Percentiles rank a stretch among this genome's conserved stretches.
Evolutionary conservation across 37 sponge, comb jelly and placozoan species (phyloP).

Genomic region (Halichondria panicea): DNA sequence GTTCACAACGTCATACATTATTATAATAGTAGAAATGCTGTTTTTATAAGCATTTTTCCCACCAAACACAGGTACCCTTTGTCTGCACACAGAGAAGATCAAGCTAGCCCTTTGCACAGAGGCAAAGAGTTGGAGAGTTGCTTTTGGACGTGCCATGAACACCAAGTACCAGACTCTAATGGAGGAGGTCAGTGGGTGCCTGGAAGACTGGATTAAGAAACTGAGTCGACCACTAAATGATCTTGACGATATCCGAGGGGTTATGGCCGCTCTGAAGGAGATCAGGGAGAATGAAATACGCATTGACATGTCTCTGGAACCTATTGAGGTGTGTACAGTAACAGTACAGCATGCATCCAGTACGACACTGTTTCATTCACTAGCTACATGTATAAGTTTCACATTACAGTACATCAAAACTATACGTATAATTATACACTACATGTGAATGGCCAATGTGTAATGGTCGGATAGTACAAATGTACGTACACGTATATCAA

Average conservation of each 20-base stretch:
- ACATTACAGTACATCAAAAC: no score
- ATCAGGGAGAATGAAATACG: conserved; percentile 89
- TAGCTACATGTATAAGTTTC: no score
- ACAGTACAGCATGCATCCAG: no score
- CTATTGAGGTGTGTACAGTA: conserved; percentile 89
- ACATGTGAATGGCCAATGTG: no score
- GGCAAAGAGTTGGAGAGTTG: conserved; percentile 84
- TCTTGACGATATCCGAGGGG: conserved; percentile 88
- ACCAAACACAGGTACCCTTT: conserved; percentile 40
- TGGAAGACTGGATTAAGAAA: conserved; percentile 79
- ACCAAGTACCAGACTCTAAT: conserved; percentile 67
- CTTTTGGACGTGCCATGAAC: conserved; percentile 81
- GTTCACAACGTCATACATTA: no score
- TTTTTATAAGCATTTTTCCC: no score
- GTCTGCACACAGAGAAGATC: conserved; percentile 65
- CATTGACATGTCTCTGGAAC: conserved; percentile 91
- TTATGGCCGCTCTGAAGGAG: conserved; percentile 90
- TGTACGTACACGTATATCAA: no score
- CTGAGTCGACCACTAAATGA: conserved; percentile 84
- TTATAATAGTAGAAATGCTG: no score
- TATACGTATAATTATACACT: no score
- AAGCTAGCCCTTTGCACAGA: conserved; percentile 83
- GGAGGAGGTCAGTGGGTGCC: conserved; percentile 68
- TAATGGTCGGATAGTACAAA: no score
- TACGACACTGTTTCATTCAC: no score